phyloP scores from a whole-genome alignment of 2,113 vertebrate species.

The Rousettus leschenaultii region DNA sequence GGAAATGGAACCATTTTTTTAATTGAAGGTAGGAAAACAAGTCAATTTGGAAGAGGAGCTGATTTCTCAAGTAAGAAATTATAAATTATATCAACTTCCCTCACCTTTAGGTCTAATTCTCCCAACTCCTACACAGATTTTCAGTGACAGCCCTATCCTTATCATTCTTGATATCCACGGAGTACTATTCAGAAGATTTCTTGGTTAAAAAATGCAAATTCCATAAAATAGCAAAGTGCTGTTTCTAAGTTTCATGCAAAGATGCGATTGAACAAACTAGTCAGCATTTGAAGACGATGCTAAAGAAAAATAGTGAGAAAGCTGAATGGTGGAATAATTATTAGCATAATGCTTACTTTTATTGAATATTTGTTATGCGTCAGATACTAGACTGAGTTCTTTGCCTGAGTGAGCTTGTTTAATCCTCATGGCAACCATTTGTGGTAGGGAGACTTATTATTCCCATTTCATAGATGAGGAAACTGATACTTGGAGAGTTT shows the following conservation, averaged over 20 bases:
- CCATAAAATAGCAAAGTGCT: conserved; percentile 9
- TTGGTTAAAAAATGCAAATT: conserved; percentile 36
- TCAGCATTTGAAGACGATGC: not conserved
- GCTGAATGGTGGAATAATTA: not conserved
- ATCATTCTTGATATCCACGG: not conserved
- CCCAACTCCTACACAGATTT: not conserved
- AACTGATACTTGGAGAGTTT: not conserved
- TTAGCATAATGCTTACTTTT: not conserved
- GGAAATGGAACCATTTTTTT: not conserved
- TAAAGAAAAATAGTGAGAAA: not conserved
- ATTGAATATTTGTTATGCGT: not conserved
- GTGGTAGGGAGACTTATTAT: not conserved
- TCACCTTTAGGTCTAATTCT: not conserved
- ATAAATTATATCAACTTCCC: not conserved
- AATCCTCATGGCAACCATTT: not conserved
- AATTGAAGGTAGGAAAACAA: conserved; percentile 46
- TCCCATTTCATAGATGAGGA: not conserved
- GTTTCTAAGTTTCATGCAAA: not conserved
- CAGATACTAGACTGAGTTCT: not conserved
- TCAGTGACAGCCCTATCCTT: not conserved
- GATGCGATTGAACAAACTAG: not conserved
- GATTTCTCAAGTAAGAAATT: conserved; percentile 27
- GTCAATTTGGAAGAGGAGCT: conserved; percentile 29
- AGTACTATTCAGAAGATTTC: not conserved
- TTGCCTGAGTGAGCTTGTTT: not conserved